phyloP scores from a whole-genome alignment of 2,113 vertebrate genomes.

The Sterrhoptilus dennistouni region DNA sequence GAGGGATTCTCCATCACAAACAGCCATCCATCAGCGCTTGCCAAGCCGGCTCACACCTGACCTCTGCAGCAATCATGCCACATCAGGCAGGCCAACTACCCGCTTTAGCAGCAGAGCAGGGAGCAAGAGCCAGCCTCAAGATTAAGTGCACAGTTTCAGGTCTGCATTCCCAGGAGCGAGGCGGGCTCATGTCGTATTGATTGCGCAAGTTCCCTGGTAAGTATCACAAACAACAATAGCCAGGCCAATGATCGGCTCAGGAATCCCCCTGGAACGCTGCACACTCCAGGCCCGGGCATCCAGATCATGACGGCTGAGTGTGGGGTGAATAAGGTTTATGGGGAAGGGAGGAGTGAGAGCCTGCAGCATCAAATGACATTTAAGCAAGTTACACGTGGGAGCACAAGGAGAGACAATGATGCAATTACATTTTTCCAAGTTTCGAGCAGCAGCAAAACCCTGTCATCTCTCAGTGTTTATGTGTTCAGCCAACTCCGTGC shows the following conservation, averaged over 20 bases:
- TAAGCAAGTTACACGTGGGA: conserved; percentile 88
- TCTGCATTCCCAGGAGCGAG: conserved; percentile 91
- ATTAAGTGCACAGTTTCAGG: conserved; percentile 94
- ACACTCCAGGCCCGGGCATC: conserved; percentile 67
- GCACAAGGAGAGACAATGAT: conserved; percentile 81
- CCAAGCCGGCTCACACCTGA: conserved; percentile 90
- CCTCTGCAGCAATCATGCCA: conserved; percentile 94
- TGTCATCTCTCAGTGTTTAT: conserved; percentile 46
- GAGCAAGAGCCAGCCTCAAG: conserved; percentile 90
- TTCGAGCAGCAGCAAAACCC: conserved; percentile 32
- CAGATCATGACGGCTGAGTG: conserved; percentile 80
- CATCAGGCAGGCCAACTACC: conserved; percentile 97
- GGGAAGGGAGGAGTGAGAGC: conserved; percentile 69
- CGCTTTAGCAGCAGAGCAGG: conserved; percentile 93
- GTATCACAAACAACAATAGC: conserved; percentile 96
- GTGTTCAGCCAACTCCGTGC: not conserved
- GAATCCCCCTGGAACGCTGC: conserved; percentile 73
- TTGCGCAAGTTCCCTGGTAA: conserved; percentile 96
- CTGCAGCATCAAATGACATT: conserved; percentile 87
- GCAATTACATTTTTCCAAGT: conserved; percentile 85
- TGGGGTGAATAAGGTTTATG: conserved; percentile 72
- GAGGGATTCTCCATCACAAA: conserved; percentile 87
- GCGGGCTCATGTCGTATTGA: conserved; percentile 92
- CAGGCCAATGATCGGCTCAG: conserved; percentile 88
- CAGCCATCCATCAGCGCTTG: conserved; percentile 91